phyloP scores from a whole-genome alignment of 1,140 invertebrate genomes.

The Harlomillsia oculata region DNA sequence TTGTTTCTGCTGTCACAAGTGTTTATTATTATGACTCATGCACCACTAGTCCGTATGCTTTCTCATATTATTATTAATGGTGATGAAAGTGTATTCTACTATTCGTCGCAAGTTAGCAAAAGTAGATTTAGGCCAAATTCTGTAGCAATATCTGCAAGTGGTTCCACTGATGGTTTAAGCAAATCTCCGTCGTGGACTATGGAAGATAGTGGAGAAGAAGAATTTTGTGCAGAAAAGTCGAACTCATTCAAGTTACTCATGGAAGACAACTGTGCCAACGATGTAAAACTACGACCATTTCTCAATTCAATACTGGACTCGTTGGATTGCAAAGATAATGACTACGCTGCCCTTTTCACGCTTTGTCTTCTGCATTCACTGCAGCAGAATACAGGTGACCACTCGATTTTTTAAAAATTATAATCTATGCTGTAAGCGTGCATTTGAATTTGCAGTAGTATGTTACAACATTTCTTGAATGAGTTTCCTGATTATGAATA shows the following conservation, averaged over 20 bases:
- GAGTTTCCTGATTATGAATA: not conserved
- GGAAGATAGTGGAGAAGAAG: not conserved
- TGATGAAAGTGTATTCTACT: constrained; percentile 29
- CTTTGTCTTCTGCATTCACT: constrained; percentile 87
- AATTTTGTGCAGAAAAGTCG: not conserved
- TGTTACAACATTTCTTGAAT: too few relatives aligned
- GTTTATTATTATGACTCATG: constrained; percentile 86
- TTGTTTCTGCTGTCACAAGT: constrained; percentile 90
- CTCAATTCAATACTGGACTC: constrained; percentile 77
- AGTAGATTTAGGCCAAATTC: too few relatives aligned
- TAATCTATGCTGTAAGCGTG: not conserved
- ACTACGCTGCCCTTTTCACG: constrained; percentile 85
- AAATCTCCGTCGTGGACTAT: not conserved
- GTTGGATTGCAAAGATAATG: constrained; percentile 74
- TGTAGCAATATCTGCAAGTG: too few relatives aligned
- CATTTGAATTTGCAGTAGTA: too few relatives aligned
- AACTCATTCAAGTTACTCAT: not conserved
- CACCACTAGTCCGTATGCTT: constrained; percentile 74
- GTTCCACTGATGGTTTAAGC: not conserved
- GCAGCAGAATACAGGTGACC: constrained; percentile 80
- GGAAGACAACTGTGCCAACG: constrained; percentile 11
- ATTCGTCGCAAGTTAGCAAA: too few relatives aligned
- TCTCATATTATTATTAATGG: constrained; percentile 80
- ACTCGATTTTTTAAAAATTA: not conserved
- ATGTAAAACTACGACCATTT: constrained; percentile 54